These are phyloP conservation scores for Cyprinodon diabolis DNA, from an alignment of 2,797 vertebrate genomes.

Conservation along the genomic window DNA sequence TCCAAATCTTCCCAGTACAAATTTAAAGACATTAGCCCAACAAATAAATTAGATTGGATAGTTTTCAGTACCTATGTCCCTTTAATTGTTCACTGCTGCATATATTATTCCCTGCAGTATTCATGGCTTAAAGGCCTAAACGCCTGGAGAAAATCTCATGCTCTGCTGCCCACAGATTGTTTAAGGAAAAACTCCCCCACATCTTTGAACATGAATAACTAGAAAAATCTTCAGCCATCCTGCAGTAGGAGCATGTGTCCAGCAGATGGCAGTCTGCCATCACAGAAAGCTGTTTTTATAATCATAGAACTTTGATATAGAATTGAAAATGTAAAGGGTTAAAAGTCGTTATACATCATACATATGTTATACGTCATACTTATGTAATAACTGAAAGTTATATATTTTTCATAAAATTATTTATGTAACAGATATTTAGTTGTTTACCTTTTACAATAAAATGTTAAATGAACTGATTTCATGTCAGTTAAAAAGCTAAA, in stretches of 20 bases:
- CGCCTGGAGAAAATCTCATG: too few species aligned
- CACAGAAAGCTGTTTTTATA: background rate
- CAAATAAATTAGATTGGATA: too few species aligned
- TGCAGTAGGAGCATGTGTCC: background rate
- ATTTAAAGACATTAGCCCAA: too few species aligned
- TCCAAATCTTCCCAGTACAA: too few species aligned
- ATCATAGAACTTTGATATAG: background rate
- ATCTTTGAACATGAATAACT: background rate
- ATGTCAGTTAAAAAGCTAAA: constrained; percentile 14
- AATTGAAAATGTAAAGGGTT: background rate
- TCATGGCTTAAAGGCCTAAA: too few species aligned
- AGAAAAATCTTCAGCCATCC: background rate
- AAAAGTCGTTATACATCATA: background rate
- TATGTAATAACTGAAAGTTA: too few species aligned
- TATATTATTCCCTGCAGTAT: too few species aligned
- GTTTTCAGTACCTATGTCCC: too few species aligned
- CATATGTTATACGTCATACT: too few species aligned
- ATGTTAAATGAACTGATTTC: constrained; percentile 18
- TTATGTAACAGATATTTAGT: background rate
- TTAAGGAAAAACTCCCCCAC: too few species aligned
- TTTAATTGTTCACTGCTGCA: too few species aligned
- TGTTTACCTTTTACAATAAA: constrained; percentile 19
- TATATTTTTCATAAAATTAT: background rate
- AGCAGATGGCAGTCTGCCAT: background rate
- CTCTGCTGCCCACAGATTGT: too few species aligned